Percentiles rank a stretch among this genome's conserved stretches.
phyloP scores from a whole-genome alignment of 2,113 vertebrate species.

The Alligator mississippiensis region DNA sequence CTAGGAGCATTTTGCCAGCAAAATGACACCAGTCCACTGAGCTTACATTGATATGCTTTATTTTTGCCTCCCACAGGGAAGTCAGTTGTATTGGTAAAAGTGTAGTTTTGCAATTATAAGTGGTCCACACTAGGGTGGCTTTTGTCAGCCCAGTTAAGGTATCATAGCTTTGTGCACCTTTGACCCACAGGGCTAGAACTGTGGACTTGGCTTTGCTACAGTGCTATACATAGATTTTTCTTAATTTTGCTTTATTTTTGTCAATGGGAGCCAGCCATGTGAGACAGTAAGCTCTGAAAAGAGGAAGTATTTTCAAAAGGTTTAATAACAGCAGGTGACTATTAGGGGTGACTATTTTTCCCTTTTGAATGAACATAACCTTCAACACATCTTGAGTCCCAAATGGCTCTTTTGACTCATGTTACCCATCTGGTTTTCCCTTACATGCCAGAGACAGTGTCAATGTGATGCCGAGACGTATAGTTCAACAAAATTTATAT shows the following conservation, averaged over 20 bases:
- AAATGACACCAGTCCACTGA: neutral
- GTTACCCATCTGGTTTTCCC: neutral
- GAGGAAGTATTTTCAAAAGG: neutral
- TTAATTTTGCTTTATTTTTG: neutral
- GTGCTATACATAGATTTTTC: neutral
- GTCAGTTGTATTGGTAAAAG: too few relatives aligned
- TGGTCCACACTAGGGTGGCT: too few relatives aligned
- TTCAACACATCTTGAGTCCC: neutral
- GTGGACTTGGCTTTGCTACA: neutral
- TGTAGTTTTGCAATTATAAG: too few relatives aligned
- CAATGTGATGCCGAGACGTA: neutral
- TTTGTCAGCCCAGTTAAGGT: too few relatives aligned
- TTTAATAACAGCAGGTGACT: neutral
- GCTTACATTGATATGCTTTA: neutral
- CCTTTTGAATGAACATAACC: neutral
- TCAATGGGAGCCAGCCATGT: neutral
- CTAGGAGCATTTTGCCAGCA: neutral
- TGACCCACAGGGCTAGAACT: too few relatives aligned
- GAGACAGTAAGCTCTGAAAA: neutral
- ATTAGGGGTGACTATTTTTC: neutral
- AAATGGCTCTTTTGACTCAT: neutral
- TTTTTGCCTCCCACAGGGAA: neutral
- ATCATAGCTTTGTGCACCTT: too few relatives aligned
- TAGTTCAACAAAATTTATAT: constrained; percentile 55
- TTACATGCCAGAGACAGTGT: neutral